These are phyloP conservation scores for Morpho achilles DNA, from an alignment of 2,888 invertebrate species.

Conservation along the genomic window DNA sequence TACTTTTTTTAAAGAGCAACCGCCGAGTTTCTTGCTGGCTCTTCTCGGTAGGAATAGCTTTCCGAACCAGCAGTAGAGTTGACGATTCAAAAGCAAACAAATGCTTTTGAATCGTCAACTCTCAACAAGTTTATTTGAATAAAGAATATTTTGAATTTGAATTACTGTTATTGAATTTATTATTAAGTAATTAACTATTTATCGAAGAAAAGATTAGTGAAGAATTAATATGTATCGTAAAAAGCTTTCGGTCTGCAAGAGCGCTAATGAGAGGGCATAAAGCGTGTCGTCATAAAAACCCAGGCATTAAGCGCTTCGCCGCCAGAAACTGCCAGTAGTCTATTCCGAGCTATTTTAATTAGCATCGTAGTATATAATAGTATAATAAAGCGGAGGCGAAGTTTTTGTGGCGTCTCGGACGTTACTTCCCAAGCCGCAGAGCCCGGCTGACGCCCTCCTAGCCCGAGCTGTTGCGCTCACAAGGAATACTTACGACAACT, in stretches of 20 bases:
- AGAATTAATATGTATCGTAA: constrained; percentile 57
- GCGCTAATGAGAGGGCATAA: constrained; percentile 74
- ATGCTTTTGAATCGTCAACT: too few species aligned
- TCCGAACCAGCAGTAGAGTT: too few species aligned
- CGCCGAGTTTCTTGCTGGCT: too few species aligned
- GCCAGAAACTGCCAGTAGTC: constrained; percentile 74
- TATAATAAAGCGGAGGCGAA: constrained; percentile 66
- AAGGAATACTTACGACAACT: constrained; percentile 64
- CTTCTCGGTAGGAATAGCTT: too few species aligned
- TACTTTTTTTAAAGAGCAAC: too few species aligned
- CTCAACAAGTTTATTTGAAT: too few species aligned
- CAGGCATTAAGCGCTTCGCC: constrained; percentile 67
- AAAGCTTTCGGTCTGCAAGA: constrained; percentile 58
- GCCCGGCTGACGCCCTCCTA: constrained; percentile 33
- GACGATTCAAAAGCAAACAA: too few species aligned
- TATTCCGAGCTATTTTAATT: constrained; percentile 77
- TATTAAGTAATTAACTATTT: constrained; percentile 1
- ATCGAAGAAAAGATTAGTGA: constrained; percentile 27
- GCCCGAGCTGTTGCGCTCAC: constrained; percentile 22
- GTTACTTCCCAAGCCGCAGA: constrained; percentile 51
- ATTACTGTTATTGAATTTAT: too few species aligned
- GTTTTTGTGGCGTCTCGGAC: constrained; percentile 68
- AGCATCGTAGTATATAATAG: constrained; percentile 54
- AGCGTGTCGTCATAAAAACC: constrained; percentile 74
- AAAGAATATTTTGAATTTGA: too few species aligned